Conservation (phyloP, 2,888 invertebrate species). For the Drosophila mulleri region DNA sequence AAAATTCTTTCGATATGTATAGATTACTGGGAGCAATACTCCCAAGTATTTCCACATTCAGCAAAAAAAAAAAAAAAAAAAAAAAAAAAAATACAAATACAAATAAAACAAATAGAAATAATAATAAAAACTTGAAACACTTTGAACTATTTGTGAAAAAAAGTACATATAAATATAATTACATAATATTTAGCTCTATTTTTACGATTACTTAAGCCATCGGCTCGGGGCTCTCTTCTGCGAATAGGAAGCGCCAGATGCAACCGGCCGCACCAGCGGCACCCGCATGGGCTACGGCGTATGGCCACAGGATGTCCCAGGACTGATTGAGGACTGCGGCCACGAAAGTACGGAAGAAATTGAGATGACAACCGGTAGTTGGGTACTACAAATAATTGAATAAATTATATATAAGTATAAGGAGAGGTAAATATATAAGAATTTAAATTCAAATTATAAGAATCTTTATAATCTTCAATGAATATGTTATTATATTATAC, state of each 20-base stretch:
- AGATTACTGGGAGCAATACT: no score
- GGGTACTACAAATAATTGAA: neutral
- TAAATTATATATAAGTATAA: neutral
- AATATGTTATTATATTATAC: no score
- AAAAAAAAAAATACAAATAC: no score
- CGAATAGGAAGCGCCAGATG: constrained; percentile 52
- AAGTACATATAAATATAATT: neutral
- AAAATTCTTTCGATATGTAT: no score
- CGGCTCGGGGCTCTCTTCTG: neutral
- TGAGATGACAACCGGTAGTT: constrained; percentile 24
- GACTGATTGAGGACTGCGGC: neutral
- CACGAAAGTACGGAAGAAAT: constrained; percentile 41
- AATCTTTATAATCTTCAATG: no score
- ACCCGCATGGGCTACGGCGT: constrained; percentile 16
- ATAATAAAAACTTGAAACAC: no score
- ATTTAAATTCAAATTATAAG: no score
- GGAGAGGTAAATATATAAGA: no score
- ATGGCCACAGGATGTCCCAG: constrained; percentile 25
- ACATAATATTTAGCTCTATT: neutral
- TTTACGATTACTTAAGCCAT: neutral
- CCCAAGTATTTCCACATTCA: no score
- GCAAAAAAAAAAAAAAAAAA: no score
- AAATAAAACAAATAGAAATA: no score
- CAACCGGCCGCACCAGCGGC: neutral
- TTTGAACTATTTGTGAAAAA: neutral